Percentiles rank a stretch among this genome's conserved stretches.
Conservation (phyloP, 2,888 invertebrate species). For the Steinernema scapterisci region DNA sequence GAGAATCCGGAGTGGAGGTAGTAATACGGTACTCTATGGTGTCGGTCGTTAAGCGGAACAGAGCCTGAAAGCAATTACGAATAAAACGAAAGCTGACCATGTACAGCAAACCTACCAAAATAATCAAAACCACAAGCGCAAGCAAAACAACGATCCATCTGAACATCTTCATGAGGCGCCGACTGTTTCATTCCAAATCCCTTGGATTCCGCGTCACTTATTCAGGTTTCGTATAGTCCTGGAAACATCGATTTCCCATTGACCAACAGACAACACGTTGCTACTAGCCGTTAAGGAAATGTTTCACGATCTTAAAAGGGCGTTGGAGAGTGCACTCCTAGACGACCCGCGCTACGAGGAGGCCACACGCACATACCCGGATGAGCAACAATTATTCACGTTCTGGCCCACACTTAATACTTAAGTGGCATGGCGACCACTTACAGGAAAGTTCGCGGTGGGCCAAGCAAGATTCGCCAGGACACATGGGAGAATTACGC, state of each 20-base stretch:
- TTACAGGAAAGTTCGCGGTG: too few species aligned
- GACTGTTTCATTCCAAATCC: not conserved
- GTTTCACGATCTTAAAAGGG: not conserved
- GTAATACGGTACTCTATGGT: not conserved
- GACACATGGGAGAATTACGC: not conserved
- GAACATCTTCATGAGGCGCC: not conserved
- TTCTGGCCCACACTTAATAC: not conserved
- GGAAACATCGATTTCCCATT: not conserved
- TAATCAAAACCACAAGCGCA: not conserved
- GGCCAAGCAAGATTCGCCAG: too few species aligned
- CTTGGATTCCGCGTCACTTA: not conserved
- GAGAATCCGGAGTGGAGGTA: not conserved
- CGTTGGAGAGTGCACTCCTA: not conserved
- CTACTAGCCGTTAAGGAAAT: not conserved
- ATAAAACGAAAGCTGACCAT: not conserved
- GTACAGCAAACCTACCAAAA: not conserved
- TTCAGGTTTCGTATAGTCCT: not conserved
- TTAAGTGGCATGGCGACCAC: too few species aligned
- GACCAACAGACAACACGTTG: not conserved
- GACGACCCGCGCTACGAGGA: not conserved
- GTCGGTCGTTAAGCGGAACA: not conserved
- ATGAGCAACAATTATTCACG: conserved; percentile 1
- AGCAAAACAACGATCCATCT: conserved; percentile 7
- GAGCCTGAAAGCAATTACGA: not conserved
- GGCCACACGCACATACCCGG: conserved; percentile 24